Evolutionary conservation across 2,888 invertebrate species (phyloP).

Genomic region (Bedellia somnulentella): DNA sequence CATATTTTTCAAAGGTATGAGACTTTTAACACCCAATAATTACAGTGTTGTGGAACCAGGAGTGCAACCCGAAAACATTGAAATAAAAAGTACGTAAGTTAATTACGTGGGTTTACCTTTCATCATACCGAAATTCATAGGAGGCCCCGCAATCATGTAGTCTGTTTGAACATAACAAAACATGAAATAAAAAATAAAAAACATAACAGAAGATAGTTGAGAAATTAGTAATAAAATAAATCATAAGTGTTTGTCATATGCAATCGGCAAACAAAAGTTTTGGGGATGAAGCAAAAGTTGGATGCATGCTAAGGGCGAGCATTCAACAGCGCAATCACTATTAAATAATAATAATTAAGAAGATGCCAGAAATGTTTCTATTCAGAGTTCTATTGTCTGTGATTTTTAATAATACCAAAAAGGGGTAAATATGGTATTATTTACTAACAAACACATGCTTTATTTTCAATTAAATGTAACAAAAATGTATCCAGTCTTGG

Average conservation of each 20-base stretch:
- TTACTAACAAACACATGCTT: too few species aligned
- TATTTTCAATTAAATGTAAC: too few species aligned
- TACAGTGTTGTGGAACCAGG: too few species aligned
- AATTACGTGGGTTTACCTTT: slow-evolving; percentile 81
- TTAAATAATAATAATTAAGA: slow-evolving; percentile 39
- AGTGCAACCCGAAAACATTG: too few species aligned
- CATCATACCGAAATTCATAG: slow-evolving; percentile 84
- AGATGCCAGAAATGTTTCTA: slow-evolving; percentile 16
- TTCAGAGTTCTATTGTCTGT: too few species aligned
- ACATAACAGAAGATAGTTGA: slow-evolving; percentile 69
- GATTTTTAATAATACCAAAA: neutral
- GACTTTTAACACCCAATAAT: too few species aligned
- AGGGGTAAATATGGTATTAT: neutral
- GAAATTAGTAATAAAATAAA: slow-evolving; percentile 40
- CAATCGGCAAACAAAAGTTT: slow-evolving; percentile 15
- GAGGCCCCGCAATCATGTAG: slow-evolving; percentile 77
- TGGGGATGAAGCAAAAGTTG: slow-evolving; percentile 31
- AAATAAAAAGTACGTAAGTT: slow-evolving; percentile 28
- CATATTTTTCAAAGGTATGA: too few species aligned
- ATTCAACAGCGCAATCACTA: slow-evolving; percentile 32
- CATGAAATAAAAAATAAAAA: slow-evolving; percentile 69
- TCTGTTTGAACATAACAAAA: slow-evolving; percentile 68
- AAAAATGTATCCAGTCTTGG: too few species aligned
- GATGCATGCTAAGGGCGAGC: slow-evolving; percentile 30
- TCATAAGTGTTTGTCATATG: slow-evolving; percentile 28